A percentile compares a stretch with the other conserved stretches of the same genome.
Evolutionary conservation across 1,140 invertebrate species (phyloP).

Genomic region (Zeugodacus cucurbitae): DNA sequence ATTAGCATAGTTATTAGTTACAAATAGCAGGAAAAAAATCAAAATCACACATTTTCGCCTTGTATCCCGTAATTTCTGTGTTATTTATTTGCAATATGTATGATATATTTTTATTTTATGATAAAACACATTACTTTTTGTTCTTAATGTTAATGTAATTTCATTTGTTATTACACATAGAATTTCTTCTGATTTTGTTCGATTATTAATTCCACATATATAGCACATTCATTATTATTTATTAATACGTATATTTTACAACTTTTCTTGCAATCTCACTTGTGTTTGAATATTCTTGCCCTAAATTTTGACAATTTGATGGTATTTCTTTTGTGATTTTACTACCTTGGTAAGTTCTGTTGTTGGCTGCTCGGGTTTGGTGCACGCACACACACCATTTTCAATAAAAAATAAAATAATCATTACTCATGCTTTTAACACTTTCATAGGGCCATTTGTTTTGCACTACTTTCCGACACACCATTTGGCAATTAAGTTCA

Average conservation of each 20-base stretch:
- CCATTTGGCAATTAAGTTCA: conserved; percentile 13
- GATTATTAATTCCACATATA: background rate
- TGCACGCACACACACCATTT: background rate
- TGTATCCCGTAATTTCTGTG: background rate
- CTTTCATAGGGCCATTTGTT: background rate
- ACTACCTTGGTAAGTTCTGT: background rate
- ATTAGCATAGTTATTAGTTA: too few species aligned
- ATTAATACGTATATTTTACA: conserved; percentile 24
- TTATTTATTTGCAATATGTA: conserved; percentile 3
- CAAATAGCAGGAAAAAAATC: background rate
- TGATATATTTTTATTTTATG: background rate
- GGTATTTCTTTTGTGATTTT: background rate
- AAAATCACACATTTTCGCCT: background rate
- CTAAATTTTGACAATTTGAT: background rate
- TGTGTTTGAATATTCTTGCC: background rate
- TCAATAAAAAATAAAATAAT: background rate
- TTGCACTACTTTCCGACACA: background rate
- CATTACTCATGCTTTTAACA: background rate
- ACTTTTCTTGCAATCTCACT: background rate
- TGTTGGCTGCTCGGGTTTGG: background rate
- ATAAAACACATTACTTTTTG: background rate
- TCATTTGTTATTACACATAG: background rate
- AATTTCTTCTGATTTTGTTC: background rate
- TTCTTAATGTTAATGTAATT: conserved; percentile 3
- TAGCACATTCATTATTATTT: background rate